Evolutionary conservation across 2,797 vertebrate species (phyloP).

Genomic region (Triplophysa bombifrons): DNA sequence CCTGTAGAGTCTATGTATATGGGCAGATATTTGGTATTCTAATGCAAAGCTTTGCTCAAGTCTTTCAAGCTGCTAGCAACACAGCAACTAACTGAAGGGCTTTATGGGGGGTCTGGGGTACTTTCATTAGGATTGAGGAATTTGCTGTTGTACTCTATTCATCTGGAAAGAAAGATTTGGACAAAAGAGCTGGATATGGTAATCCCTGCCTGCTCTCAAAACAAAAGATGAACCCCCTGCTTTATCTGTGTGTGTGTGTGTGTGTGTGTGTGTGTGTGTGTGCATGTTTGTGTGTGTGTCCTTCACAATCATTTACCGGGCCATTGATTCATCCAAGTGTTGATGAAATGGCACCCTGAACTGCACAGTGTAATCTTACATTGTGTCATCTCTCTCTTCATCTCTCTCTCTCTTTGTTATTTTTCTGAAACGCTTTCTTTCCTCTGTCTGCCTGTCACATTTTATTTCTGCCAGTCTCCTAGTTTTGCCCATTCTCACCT

Average conservation of each 20-base stretch:
- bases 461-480: slow-evolving; percentile 50
- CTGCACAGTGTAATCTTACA: slow-evolving; percentile 74
- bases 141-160: slow-evolving; percentile 79
- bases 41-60: slow-evolving; percentile 78
- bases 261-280: slow-evolving; percentile 63
- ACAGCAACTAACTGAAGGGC: slow-evolving; percentile 75
- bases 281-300: slow-evolving; percentile 62
- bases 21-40: slow-evolving; percentile 77
- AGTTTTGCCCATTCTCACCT: slow-evolving; percentile 33
- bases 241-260: slow-evolving; percentile 26
- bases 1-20: slow-evolving; percentile 74
- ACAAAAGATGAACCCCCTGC: slow-evolving; percentile 79
- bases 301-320: slow-evolving; percentile 65
- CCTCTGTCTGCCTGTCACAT: slow-evolving; percentile 33
- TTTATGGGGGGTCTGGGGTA: slow-evolving; percentile 80
- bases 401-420: slow-evolving; percentile 57
- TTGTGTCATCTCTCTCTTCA: slow-evolving; percentile 61
- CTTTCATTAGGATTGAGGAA: slow-evolving; percentile 51
- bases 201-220: slow-evolving; percentile 78
- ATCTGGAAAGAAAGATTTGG: slow-evolving; percentile 79
- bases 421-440: slow-evolving; percentile 29
- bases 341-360: slow-evolving; percentile 78
- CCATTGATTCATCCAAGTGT: slow-evolving; percentile 77
- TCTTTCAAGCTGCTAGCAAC: slow-evolving; percentile 73
- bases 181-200: slow-evolving; percentile 77